phyloP scores from a whole-genome alignment of 1,140 invertebrate genomes.

The Brachionus manjavacas region DNA sequence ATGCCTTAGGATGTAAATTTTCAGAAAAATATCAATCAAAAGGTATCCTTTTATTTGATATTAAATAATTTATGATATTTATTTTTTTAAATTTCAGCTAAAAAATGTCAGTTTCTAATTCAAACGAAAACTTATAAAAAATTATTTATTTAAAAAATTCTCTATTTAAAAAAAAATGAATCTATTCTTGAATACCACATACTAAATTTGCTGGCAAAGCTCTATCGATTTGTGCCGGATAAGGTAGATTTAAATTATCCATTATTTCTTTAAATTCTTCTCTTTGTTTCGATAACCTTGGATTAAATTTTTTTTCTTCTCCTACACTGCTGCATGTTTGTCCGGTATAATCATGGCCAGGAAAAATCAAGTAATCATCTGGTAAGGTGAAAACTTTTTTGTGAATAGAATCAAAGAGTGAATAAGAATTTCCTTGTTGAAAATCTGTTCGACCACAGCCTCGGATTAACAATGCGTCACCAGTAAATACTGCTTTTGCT shows the following conservation, averaged over 20 bases:
- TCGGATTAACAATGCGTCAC: slow-evolving; percentile 85
- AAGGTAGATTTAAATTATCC: slow-evolving; percentile 84
- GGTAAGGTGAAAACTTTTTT: slow-evolving; percentile 81
- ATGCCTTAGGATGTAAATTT: no score
- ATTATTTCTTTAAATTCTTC: slow-evolving; percentile 86
- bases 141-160: no score
- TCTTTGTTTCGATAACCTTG: slow-evolving; percentile 74
- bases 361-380: slow-evolving; percentile 75
- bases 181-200: slow-evolving; percentile 68
- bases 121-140: not conserved
- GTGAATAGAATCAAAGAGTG: slow-evolving; percentile 82
- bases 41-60: no score
- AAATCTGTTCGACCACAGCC: slow-evolving; percentile 67
- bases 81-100: not conserved
- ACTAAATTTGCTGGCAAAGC: slow-evolving; percentile 81
- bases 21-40: no score
- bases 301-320: slow-evolving; percentile 87
- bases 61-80: no score
- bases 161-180: not conserved
- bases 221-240: slow-evolving; percentile 90
- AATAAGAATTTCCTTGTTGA: slow-evolving; percentile 64
- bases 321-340: slow-evolving; percentile 68
- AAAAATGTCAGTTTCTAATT: not conserved
- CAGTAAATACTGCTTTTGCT: slow-evolving; percentile 82
- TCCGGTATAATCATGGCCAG: slow-evolving; percentile 91